phyloP scores from a whole-genome alignment of 2,797 vertebrate genomes.

The Paedocypris micromegethes region DNA sequence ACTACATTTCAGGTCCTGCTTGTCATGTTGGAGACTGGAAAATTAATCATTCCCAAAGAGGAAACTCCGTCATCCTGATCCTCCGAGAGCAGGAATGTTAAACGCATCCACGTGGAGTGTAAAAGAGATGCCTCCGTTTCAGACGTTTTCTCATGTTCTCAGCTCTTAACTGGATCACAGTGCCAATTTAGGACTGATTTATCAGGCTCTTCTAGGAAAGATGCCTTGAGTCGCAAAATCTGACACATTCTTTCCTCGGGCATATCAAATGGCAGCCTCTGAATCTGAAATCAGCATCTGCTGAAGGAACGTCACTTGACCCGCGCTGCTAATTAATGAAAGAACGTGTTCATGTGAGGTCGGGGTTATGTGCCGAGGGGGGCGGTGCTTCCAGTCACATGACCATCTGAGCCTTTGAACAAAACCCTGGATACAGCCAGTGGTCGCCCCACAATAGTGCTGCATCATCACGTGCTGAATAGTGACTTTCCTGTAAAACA shows the following conservation, averaged over 20 bases:
- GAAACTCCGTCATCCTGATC: conserved; percentile 25
- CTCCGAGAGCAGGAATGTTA: conserved; percentile 35
- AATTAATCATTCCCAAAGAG: conserved; percentile 30
- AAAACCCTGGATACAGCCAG: neutral
- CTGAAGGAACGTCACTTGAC: conserved; percentile 32
- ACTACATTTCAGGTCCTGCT: conserved; percentile 10
- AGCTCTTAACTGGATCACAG: no score
- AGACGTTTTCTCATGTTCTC: neutral
- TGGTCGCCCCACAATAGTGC: conserved; percentile 7
- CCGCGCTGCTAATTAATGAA: conserved; percentile 35
- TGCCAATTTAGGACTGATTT: neutral
- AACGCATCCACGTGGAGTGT: conserved; percentile 32
- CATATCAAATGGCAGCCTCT: conserved; percentile 13
- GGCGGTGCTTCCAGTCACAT: conserved; percentile 14
- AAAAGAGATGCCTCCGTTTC: neutral
- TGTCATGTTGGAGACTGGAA: conserved; percentile 24
- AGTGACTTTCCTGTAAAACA: conserved; percentile 24
- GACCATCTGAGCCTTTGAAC: conserved; percentile 2
- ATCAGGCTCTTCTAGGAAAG: conserved; percentile 9
- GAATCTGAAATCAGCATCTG: conserved; percentile 40
- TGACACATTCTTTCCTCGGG: conserved; percentile 1
- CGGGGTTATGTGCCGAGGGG: neutral
- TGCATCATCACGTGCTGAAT: conserved; percentile 27
- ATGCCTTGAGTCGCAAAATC: no score
- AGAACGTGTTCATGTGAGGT: conserved; percentile 2